These are phyloP conservation scores for Malurus melanocephalus DNA, from an alignment of 2,113 vertebrate species.

Conservation along the genomic window DNA sequence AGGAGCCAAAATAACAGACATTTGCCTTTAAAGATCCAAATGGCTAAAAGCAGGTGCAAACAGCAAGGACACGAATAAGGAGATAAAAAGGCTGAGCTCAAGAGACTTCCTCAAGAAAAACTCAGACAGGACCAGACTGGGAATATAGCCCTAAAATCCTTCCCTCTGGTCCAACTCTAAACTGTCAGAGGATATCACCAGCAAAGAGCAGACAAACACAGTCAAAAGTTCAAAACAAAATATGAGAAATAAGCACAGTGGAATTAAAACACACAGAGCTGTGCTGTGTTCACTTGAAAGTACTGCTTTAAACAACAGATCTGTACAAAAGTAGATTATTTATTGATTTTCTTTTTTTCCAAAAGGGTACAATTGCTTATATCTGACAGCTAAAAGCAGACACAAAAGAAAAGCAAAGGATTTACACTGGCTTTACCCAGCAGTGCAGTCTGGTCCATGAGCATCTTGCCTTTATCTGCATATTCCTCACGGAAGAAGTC, in stretches of 20 bases:
- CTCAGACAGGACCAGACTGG: background rate
- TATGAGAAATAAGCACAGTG: background rate
- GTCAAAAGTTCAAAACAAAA: background rate
- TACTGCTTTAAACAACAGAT: background rate
- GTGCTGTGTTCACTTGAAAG: background rate
- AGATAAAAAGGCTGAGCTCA: background rate
- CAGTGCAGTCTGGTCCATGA: constrained; percentile 73
- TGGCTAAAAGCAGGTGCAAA: background rate
- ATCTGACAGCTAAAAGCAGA: background rate
- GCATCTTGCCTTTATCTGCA: constrained; percentile 72
- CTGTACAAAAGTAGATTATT: background rate
- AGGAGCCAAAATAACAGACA: background rate
- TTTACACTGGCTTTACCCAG: constrained; percentile 60
- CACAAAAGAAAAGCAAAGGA: background rate
- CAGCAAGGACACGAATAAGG: background rate
- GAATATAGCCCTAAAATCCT: background rate
- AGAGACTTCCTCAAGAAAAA: background rate
- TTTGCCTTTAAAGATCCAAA: background rate
- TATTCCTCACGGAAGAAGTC: constrained; percentile 71
- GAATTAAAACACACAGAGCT: background rate
- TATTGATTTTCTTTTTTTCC: background rate
- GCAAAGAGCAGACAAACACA: background rate
- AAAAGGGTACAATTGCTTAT: background rate
- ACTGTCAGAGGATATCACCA: background rate
- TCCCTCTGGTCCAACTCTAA: background rate